Evolutionary conservation across 1,140 invertebrate species (phyloP).

Genomic region (Dendrolimus kikuchii): DNA sequence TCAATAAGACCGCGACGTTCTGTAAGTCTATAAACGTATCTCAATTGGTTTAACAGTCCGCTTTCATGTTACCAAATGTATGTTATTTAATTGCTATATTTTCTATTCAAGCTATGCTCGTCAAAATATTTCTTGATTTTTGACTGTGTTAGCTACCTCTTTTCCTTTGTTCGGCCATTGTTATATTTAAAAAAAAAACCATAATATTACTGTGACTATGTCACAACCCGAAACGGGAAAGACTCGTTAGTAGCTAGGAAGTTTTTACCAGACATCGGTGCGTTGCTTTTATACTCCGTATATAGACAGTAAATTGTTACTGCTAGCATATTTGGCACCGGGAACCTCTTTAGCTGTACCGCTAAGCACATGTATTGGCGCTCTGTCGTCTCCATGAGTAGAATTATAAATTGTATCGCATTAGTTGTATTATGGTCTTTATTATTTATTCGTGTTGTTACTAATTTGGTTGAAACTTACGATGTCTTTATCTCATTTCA

Average conservation of each 20-base stretch:
- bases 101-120: no score
- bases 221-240: no score
- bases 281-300: conserved; percentile 44
- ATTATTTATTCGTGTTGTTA: conserved; percentile 13
- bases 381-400: conserved; percentile 28
- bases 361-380: conserved; percentile 53
- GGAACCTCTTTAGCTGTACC: conserved; percentile 44
- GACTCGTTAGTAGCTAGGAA: conserved; percentile 8
- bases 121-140: no score
- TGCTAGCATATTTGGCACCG: conserved; percentile 60
- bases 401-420: conserved; percentile 33
- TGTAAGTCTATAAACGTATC: no score
- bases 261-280: conserved; percentile 33
- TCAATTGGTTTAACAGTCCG: no score
- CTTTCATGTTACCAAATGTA: no score
- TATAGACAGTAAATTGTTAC: conserved; percentile 47
- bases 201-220: no score
- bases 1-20: no score
- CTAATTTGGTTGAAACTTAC: background rate
- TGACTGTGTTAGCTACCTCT: no score
- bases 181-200: no score
- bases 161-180: no score
- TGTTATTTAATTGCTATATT: no score
- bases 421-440: conserved; percentile 19
- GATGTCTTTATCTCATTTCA: conserved; percentile 11